These are phyloP conservation scores for Lepidurus apus DNA, from an alignment of 1,140 invertebrate genomes.

Conservation along the genomic window DNA sequence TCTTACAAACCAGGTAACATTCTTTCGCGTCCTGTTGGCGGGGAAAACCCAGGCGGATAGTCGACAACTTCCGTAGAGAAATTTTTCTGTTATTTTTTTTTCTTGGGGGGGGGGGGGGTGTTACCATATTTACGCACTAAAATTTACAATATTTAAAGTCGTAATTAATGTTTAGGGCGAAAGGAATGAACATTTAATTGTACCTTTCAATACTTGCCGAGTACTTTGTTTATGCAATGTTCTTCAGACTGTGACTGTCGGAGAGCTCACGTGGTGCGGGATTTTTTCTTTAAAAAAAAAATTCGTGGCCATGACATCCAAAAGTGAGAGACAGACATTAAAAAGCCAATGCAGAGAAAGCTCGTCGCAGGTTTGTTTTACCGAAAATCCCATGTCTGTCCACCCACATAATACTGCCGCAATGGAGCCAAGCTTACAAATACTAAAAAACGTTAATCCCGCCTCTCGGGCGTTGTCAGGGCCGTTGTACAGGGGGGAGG, in stretches of 20 bases:
- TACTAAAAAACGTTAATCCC: background rate
- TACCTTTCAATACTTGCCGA: background rate
- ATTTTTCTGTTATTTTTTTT: too few relatives aligned
- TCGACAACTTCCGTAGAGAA: too few relatives aligned
- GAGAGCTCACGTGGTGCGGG: background rate
- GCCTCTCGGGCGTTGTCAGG: conserved; percentile 9
- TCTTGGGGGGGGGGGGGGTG: too few relatives aligned
- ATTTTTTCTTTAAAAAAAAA: background rate
- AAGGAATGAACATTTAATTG: too few relatives aligned
- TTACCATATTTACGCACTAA: too few relatives aligned
- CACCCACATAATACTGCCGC: background rate
- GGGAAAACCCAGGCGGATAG: too few relatives aligned
- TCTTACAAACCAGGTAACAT: background rate
- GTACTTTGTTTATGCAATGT: background rate
- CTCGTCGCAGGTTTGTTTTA: background rate
- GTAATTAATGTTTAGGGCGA: too few relatives aligned
- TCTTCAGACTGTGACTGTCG: background rate
- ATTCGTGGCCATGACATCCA: conserved; percentile 1
- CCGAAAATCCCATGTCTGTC: background rate
- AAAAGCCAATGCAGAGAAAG: background rate
- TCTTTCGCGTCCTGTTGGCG: background rate
- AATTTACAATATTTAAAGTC: too few relatives aligned
- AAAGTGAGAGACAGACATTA: background rate
- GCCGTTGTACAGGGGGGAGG: background rate
- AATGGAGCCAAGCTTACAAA: background rate